These are phyloP conservation scores for Ennomos erosarius DNA, from an alignment of 2,888 invertebrate species.

Conservation along the genomic window DNA sequence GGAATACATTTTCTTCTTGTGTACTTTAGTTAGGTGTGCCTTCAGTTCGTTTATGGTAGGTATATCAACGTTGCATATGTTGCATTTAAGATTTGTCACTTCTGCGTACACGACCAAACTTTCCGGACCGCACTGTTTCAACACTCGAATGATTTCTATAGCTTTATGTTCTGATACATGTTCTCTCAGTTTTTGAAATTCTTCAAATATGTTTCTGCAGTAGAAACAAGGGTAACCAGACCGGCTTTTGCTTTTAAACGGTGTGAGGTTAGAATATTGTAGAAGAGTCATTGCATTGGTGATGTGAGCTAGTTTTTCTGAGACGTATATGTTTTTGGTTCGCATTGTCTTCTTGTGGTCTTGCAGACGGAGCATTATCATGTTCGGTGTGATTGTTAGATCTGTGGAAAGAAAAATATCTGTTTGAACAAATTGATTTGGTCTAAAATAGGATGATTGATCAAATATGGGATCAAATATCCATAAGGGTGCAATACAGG, in stretches of 20 bases:
- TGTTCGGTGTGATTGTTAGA: slow-evolving; percentile 40
- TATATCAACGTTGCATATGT: slow-evolving; percentile 42
- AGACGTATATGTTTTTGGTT: slow-evolving; percentile 18
- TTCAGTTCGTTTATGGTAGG: slow-evolving; percentile 44
- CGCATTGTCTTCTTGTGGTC: slow-evolving; percentile 9
- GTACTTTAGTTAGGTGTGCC: slow-evolving; percentile 43
- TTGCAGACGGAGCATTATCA: slow-evolving; percentile 33
- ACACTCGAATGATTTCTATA: slow-evolving; percentile 34
- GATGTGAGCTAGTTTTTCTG: slow-evolving; percentile 46
- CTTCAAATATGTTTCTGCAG: slow-evolving; percentile 44
- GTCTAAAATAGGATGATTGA: too few relatives aligned
- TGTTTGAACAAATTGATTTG: not conserved
- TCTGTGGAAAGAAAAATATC: slow-evolving; percentile 39
- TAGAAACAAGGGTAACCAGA: slow-evolving; percentile 55
- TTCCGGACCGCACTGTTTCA: slow-evolving; percentile 46
- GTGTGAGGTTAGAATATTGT: slow-evolving; percentile 50
- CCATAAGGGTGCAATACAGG: too few relatives aligned
- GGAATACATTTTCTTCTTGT: slow-evolving; percentile 46
- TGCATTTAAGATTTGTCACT: slow-evolving; percentile 50
- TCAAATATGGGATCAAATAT: too few relatives aligned
- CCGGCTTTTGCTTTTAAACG: slow-evolving; percentile 51
- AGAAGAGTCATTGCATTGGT: slow-evolving; percentile 48
- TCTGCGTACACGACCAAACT: slow-evolving; percentile 52
- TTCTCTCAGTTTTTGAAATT: slow-evolving; percentile 39
- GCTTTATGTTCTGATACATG: slow-evolving; percentile 40